These are phyloP conservation scores for Holocentrus rufus DNA, from an alignment of 2,797 vertebrate genomes.

Conservation along the genomic window DNA sequence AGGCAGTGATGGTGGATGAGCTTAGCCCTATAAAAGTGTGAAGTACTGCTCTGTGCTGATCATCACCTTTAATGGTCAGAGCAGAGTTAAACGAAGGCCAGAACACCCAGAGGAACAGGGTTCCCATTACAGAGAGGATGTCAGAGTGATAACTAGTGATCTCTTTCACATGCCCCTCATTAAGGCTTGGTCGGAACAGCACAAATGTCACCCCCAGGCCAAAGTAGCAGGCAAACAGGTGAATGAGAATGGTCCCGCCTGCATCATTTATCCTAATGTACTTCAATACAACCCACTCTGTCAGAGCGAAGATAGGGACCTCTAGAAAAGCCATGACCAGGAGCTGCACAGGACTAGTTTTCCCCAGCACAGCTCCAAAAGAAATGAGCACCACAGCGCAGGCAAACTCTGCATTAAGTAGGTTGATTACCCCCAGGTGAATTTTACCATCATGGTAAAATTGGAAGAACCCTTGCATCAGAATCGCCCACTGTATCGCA, in stretches of 20 bases:
- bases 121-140: constrained; percentile 82
- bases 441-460: constrained; percentile 78
- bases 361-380: constrained; percentile 81
- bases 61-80: constrained; percentile 77
- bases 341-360: constrained; percentile 85
- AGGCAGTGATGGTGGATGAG: constrained; percentile 77
- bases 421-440: constrained; percentile 77
- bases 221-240: constrained; percentile 87
- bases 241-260: constrained; percentile 84
- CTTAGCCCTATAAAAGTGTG: constrained; percentile 85
- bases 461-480: constrained; percentile 84
- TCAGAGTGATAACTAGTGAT: constrained; percentile 78
- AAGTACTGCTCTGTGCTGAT: constrained; percentile 83
- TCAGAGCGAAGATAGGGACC: constrained; percentile 78
- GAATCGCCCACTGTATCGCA: constrained; percentile 83
- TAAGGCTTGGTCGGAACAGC: constrained; percentile 69
- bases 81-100: constrained; percentile 87
- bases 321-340: constrained; percentile 82
- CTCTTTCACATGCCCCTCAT: constrained; percentile 74
- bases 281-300: constrained; percentile 80
- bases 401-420: constrained; percentile 83
- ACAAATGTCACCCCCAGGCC: constrained; percentile 81
- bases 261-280: constrained; percentile 81
- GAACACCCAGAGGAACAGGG: constrained; percentile 86
- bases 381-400: constrained; percentile 86